Evolutionary conservation across 2,888 invertebrate genomes (phyloP).

Genomic region (Drosophila melanosoma): DNA sequence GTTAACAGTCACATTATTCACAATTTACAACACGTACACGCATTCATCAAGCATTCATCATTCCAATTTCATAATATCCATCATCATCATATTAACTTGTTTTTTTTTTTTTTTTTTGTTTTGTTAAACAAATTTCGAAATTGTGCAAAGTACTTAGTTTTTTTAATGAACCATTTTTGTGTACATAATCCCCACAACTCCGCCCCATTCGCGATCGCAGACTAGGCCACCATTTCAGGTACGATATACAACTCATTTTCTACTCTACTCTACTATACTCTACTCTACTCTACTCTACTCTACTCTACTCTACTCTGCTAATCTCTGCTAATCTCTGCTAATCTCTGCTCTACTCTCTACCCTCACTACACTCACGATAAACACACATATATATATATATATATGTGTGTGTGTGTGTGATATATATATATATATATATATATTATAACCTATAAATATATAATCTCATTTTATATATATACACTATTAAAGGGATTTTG

Average conservation of each 20-base stretch:
- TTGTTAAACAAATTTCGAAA: constrained; percentile 68
- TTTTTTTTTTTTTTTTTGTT: neutral
- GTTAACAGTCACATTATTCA: constrained; percentile 43
- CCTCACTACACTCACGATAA: constrained; percentile 38
- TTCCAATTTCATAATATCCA: constrained; percentile 40
- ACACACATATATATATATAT: constrained; percentile 19
- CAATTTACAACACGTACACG: constrained; percentile 47
- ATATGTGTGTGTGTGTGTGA: constrained; percentile 9
- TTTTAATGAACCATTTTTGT: constrained; percentile 80
- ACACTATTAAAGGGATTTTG: constrained; percentile 6
- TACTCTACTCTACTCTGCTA: constrained; percentile 23
- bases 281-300: constrained; percentile 41
- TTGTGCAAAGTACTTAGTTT: constrained; percentile 76
- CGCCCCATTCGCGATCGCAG: constrained; percentile 82
- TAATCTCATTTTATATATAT: neutral
- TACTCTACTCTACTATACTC: constrained; percentile 51
- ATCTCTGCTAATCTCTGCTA: neutral
- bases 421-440: constrained; percentile 14
- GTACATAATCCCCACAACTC: constrained; percentile 81
- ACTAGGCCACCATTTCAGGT: constrained; percentile 85
- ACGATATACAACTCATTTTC: constrained; percentile 83
- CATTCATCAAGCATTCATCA: constrained; percentile 49
- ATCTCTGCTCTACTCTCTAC: constrained; percentile 36
- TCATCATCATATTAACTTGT: constrained; percentile 36
- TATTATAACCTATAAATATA: constrained; percentile 31